phyloP scores from a whole-genome alignment of 2,113 vertebrate species.

The Indicator maculatus region DNA sequence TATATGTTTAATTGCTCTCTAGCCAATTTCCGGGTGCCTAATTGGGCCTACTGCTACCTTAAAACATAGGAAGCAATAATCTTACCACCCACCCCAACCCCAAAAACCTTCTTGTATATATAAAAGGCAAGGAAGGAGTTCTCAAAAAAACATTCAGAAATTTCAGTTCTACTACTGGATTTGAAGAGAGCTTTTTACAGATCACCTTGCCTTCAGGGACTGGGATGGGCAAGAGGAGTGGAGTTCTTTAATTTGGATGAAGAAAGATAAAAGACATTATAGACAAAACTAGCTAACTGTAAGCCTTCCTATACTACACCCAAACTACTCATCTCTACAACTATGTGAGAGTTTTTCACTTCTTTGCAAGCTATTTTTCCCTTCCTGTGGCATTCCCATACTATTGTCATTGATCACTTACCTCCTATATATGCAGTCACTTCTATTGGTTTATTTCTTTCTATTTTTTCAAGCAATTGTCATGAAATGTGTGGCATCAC shows the following conservation, averaged over 20 bases:
- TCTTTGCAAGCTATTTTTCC: neutral
- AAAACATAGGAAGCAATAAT: neutral
- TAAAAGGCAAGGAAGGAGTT: neutral
- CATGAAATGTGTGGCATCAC: neutral
- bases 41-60: neutral
- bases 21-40: neutral
- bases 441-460: neutral
- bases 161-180: neutral
- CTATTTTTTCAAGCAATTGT: neutral
- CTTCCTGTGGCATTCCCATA: neutral
- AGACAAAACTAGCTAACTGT: neutral
- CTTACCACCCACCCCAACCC: neutral
- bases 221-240: neutral
- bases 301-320: neutral
- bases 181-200: neutral
- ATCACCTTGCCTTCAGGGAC: neutral
- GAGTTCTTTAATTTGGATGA: neutral
- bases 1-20: neutral
- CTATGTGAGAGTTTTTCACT: neutral
- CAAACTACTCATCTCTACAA: neutral
- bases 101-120: neutral
- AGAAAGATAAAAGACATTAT: neutral
- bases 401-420: neutral
- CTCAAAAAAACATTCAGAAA: neutral
- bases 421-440: neutral